A percentile compares a stretch with the other conserved stretches of the same genome.
phyloP scores from a whole-genome alignment of 2,797 vertebrate genomes.

The Selene dorsalis region DNA sequence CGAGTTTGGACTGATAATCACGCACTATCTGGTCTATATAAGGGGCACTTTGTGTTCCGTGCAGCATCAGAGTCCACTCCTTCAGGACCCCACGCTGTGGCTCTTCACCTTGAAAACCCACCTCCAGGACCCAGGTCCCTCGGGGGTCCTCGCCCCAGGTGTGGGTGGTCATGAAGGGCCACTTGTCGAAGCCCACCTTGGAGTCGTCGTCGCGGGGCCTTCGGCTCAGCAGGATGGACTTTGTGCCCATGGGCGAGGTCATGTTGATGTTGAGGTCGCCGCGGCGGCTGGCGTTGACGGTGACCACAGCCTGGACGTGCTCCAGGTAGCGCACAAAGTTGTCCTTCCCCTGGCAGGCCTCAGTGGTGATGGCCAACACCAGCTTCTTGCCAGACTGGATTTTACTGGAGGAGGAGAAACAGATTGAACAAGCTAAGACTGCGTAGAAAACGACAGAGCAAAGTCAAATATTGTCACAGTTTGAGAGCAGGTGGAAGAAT shows the following conservation, averaged over 20 bases:
- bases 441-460: not conserved
- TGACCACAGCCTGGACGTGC: conserved; percentile 96
- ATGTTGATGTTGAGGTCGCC: conserved; percentile 98
- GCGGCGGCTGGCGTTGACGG: conserved; percentile 92
- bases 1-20: conserved; percentile 99
- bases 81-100: conserved; percentile 92
- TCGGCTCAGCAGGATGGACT: conserved; percentile 96
- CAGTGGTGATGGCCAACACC: conserved; percentile 88
- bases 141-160: conserved; percentile 99
- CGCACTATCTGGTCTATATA: conserved; percentile 99
- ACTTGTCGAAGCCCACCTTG: conserved; percentile 99
- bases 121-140: conserved; percentile 95
- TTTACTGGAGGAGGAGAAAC: conserved; percentile 84
- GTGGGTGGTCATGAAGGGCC: conserved; percentile 99
- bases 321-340: conserved; percentile 98
- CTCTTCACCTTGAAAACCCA: conserved; percentile 89
- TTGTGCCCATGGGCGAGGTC: conserved; percentile 98
- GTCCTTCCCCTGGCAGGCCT: conserved; percentile 95
- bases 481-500: not conserved
- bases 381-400: conserved; percentile 91
- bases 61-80: conserved; percentile 99
- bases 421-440: conserved; percentile 13
- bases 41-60: conserved; percentile 97
- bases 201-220: conserved; percentile 95
- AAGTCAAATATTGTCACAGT: not conserved